phyloP scores from a whole-genome alignment of 2,888 invertebrate genomes.

The Scaptomyza caliginosa region DNA sequence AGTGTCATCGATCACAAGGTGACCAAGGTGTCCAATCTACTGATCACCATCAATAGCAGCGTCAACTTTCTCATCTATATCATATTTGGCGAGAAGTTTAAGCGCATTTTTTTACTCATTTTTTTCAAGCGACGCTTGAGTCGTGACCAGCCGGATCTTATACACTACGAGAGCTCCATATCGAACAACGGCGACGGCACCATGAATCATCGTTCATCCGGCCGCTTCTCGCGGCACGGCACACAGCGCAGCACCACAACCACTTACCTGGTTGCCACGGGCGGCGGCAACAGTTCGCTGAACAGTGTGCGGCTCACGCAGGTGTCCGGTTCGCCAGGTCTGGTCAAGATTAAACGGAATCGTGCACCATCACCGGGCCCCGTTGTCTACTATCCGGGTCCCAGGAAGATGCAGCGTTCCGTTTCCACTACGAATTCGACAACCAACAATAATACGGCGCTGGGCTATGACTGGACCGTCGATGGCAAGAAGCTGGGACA shows the following conservation, averaged over 20 bases:
- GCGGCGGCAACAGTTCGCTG: constrained; percentile 59
- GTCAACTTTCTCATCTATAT: constrained; percentile 99
- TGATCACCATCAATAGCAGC: constrained; percentile 98
- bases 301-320: constrained; percentile 82
- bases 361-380: constrained; percentile 84
- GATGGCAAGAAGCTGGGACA: constrained; percentile 81
- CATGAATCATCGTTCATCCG: constrained; percentile 87
- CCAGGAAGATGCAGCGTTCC: constrained; percentile 81
- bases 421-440: constrained; percentile 73
- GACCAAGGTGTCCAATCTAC: constrained; percentile 93
- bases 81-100: constrained; percentile 98
- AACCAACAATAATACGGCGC: constrained; percentile 80
- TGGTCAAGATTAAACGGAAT: constrained; percentile 82
- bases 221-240: constrained; percentile 85
- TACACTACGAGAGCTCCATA: constrained; percentile 92
- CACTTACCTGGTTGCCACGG: constrained; percentile 73
- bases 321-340: constrained; percentile 73
- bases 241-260: constrained; percentile 83
- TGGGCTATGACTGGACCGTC: constrained; percentile 82
- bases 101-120: constrained; percentile 91
- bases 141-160: constrained; percentile 89
- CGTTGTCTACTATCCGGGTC: constrained; percentile 84
- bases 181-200: constrained; percentile 89
- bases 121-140: constrained; percentile 89
- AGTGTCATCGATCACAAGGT: constrained; percentile 88